Evolutionary conservation across 92 coral and sea anemone species (phyloP), one percentile per base, ranked within the genome.

Genomic region (Zoanthus gigantus): DNA sequence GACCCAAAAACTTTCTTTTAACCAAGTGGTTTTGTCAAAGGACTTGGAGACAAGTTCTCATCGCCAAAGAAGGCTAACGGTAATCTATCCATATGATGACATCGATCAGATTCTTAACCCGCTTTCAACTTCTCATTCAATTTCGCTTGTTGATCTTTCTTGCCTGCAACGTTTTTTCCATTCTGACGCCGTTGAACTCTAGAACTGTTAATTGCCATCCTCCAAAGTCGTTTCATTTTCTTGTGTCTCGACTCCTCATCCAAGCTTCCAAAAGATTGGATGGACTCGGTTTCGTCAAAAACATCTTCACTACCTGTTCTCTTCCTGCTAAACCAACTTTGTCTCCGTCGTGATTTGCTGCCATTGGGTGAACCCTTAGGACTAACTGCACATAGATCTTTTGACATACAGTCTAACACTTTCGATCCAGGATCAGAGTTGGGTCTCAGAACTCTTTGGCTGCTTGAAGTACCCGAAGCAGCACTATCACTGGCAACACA

Each of bases 221-320:
- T 91, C 98, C 98, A 95, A 79, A 93, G 86, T 90, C 98, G 89
- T 81, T 88, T 93, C 48, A 93, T 63, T 69, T 91, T 95, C 77
- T 89, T 91, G 74, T 87, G 88, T 7, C 93, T 88, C 46, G 82
- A 83, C 7, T 95, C 98, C 6, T 95, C 98, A 52, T 95, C 95
- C 57, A 83, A 76, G 71, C 88, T 89, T 44, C 86, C 87, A 53
- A 72, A 82, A 7, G 90, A 85, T 0, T 50, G 56, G 12, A 46
- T 23, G 2, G 90, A 71, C 15, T 91, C 96, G 15, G 88, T 71
- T 9, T 95, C 98, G 15, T 88, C 87, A n/a, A 77, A 73, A 3
- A 87, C 76, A 34, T 93, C 98, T 57, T 89, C 90, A 48, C 72
- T 87, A 13, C 45, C 4, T 46, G 85, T 9, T 31, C 29, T 6